These are phyloP conservation scores for Chrysolina haemoptera DNA, from an alignment of 2,888 invertebrate species.

Conservation along the genomic window DNA sequence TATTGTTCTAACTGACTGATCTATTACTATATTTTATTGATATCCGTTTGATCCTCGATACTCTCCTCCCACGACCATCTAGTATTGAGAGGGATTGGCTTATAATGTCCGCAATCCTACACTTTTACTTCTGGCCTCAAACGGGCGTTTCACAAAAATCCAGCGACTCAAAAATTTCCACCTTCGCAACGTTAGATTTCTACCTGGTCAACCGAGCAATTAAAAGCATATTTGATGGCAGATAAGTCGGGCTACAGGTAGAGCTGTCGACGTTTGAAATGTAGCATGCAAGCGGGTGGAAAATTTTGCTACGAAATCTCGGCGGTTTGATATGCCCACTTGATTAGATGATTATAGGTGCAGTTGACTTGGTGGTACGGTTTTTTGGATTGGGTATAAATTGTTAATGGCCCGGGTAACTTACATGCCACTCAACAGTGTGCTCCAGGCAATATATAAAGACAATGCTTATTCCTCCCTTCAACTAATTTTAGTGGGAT, in stretches of 20 bases:
- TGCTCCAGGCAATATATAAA: no score
- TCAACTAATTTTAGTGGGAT: no score
- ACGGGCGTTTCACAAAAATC: background rate
- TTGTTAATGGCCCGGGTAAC: background rate
- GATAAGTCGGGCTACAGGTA: conserved; percentile 11
- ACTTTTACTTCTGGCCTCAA: conserved; percentile 10
- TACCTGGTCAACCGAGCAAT: conserved; percentile 13
- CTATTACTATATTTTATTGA: no score
- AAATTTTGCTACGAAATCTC: background rate
- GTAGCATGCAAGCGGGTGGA: background rate
- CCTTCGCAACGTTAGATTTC: background rate
- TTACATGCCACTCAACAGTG: background rate
- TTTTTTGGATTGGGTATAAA: background rate
- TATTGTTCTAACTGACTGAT: no score
- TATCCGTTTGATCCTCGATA: no score
- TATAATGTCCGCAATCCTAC: background rate
- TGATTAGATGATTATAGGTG: conserved; percentile 9
- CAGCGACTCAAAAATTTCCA: conserved; percentile 13
- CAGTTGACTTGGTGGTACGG: background rate
- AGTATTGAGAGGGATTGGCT: no score
- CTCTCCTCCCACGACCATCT: no score
- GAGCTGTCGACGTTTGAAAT: conserved; percentile 11
- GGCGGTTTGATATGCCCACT: background rate
- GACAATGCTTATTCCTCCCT: no score
- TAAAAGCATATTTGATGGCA: conserved; percentile 13